Base-by-base conservation (phyloP, 2,888 invertebrate genomes). In the Drosophila sordidapex region DNA sequence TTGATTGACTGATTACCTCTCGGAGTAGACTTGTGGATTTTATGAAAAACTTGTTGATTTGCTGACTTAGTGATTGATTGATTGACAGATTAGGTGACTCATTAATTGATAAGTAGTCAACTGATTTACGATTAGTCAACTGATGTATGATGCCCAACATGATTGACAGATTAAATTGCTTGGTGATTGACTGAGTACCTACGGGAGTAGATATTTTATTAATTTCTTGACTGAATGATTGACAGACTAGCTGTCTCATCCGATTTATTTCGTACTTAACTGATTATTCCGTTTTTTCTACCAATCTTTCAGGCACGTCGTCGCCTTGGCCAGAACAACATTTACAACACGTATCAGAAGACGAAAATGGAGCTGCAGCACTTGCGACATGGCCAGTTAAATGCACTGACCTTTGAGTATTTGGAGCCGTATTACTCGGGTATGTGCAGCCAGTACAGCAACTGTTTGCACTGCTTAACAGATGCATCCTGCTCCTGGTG, bases 401-500 rank as follows among this genome's bases (percentile, higher is more conserved):
- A 97, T 94, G 96, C 97, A 0, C 97, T 97, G 86, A 97, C 97
- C 0, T 97, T 97, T 89, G 97, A 97, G 91, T 97, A 97, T 92
- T 93, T 98, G 74, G 98, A 98, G 91, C 98, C 98, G 0, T 98
- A 96, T 92, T 96, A 96, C 63, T 96, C 96, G 68, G 97, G 97
- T 0, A 94, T 96, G 35, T 98, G 98, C 90, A 93, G 94, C 0
- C 94, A 95, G 61, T 97, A 98, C 92, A 95, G 94, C 77, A 98
- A 97, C 93, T 98, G 98, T 89, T 93, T 98, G 38, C 95, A 97
- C 74, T 98, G 98, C 91, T 94, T 98, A 62, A 96, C 97, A 0
- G 98, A 98, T 93, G 96, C 97, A 1, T 95, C 96, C 21, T 99
- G 99, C 91, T 98, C 98, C 2, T 99, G 99, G 98, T 99, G 98